These are phyloP conservation scores for Tribolium castaneum DNA, from an alignment of 1,140 invertebrate genomes.

Conservation along the genomic window DNA sequence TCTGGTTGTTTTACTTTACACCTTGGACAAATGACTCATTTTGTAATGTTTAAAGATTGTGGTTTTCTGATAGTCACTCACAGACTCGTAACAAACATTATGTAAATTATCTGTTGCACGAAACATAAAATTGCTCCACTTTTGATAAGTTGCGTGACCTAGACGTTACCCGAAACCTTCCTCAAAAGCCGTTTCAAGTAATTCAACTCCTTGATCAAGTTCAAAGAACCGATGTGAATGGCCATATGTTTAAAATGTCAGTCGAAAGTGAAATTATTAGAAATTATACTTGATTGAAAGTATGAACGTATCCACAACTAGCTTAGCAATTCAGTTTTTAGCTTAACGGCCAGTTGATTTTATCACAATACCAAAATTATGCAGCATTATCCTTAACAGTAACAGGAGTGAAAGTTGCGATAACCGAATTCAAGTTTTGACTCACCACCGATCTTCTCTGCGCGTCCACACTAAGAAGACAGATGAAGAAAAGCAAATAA, in stretches of 20 bases:
- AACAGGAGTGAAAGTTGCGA: background rate
- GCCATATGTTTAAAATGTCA: conserved; percentile 23
- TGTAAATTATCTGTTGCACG: background rate
- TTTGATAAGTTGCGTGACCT: background rate
- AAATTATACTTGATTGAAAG: conserved; percentile 25
- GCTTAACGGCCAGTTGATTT: background rate
- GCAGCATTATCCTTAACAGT: background rate
- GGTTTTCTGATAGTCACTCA: background rate
- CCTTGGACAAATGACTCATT: background rate
- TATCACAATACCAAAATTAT: background rate
- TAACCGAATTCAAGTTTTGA: background rate
- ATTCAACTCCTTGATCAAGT: background rate
- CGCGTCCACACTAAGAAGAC: background rate
- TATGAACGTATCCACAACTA: background rate
- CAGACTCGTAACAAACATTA: background rate
- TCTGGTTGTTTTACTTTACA: background rate
- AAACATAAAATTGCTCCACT: background rate
- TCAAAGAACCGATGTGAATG: conserved; percentile 27
- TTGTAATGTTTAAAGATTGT: background rate
- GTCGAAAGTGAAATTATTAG: conserved; percentile 31
- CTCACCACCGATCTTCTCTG: conserved; percentile 21
- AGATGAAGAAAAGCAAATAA: conserved; percentile 10
- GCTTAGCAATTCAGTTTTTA: background rate
- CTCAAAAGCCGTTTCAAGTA: background rate
- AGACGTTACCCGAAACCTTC: conserved; percentile 4